Base-by-base conservation (phyloP, 2,113 vertebrate genomes). In the Mustela nigripes region DNA sequence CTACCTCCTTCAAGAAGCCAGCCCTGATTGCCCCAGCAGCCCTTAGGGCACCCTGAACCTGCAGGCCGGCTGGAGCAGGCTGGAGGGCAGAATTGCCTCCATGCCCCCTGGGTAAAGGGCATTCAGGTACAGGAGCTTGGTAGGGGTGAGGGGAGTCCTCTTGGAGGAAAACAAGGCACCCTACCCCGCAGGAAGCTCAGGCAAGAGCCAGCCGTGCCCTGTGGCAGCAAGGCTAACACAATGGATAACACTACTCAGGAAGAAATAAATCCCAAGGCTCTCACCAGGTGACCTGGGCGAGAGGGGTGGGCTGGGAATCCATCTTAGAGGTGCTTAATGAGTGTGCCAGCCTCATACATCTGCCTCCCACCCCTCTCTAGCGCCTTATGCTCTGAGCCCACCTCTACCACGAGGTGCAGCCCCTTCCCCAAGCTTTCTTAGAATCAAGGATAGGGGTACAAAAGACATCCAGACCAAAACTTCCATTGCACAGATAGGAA, bases 251-350 rank as follows among this genome's bases (percentile, higher is more conserved):
- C 12, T 28, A 96, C 95, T 98, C 93, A 19, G 98, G 60, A 98
- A 98, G 98, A 98, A 98, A 98, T 98, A 98, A 98, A 98, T 98
- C 92, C 98, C 5, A 2, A 96, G 97, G 97, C 95, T 94, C 69
- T 7, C 69, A 89, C 94, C 98, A 97, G 99, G 98, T 98, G 98
- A 98, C 63, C 95, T 94, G 96, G 4, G 95, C 87, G 94, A 97
- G 74, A 96, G 98, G 93, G 48, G 98, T 98, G 97, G 0, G 1
- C 58, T 58, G 58, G 22, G 58, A 60, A 98, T 98, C 94, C 95
- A 97, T 98, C 98, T 98, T 97, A 98, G 95, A 98, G 98, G 98
- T 98, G 94, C 97, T 96, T 98, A 98, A 98, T 97, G 98, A 98
- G 97, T 91, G 98, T 98, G 97, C 97, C 91, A 45, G 96, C 97